Evolutionary conservation across 1,140 invertebrate genomes (phyloP), one percentile per base, ranked within the genome.

Genomic region (Panonychus citri): DNA sequence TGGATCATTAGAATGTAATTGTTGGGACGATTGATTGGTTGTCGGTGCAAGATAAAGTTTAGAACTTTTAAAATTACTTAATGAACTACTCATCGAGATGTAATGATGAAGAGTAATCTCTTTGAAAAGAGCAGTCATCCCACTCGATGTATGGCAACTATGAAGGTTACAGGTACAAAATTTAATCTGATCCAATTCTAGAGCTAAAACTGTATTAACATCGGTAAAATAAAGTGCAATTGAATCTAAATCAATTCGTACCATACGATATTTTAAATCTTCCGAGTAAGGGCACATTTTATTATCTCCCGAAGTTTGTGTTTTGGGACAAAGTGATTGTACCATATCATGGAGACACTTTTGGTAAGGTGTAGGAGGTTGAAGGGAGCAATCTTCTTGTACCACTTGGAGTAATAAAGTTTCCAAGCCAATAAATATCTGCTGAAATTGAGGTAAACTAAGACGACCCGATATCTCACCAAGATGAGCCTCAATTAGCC

Each of bases 201-300:
- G 66, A 67, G 90, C 83, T 25, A 91, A 71, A 0, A 83, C 83
- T 10, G 84, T 85, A 19, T 84, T 84, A 25, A 76, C 77, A 70
- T 97, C 91, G 37, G 90, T 81, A 4, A 97, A 67, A 70, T 86
- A 87, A 5, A 97, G 72, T 70, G 94, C 87, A 5, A 97, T 72
- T 0, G 82, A 79, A 71, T 98, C 93, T 25, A 98, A 74, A 1
- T 86, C 82, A 1, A 94, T 73, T 25, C 93, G 74, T 7, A 84
- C 83, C 81, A 97, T 85, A 64, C 81, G 78, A 66, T 98, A 98
- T 66, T 97, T 97, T 30, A 97, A 82, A 65, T 90, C 83, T 62
- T 89, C 85, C 1, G 81, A 76, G 42, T 81, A 80, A 8, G 85
- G 86, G 69, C 86, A 91, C 24, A 77, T 65, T 13, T 76, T 77